A percentile compares a stretch with the other conserved stretches of the same genome.
Evolutionary conservation across 2,113 vertebrate species (phyloP).

Genomic region (Neomonachus schauinslandi): DNA sequence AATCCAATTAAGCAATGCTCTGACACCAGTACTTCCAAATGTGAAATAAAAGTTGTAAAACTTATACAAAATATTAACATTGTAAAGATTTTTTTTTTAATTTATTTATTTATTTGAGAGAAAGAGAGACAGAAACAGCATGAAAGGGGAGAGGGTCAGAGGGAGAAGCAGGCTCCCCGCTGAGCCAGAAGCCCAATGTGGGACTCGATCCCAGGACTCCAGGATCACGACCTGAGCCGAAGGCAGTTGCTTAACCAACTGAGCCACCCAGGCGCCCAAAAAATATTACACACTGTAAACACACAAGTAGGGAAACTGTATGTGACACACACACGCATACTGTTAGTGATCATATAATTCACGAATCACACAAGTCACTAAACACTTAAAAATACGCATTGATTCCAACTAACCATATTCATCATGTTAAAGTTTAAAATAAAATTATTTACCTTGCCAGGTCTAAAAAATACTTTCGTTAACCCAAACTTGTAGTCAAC

Average conservation of each 20-base stretch:
- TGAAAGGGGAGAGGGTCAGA: too few species aligned
- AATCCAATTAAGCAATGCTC: background rate
- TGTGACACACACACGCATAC: background rate
- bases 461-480: slow-evolving; percentile 98
- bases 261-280: too few species aligned
- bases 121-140: too few species aligned
- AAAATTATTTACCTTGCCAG: slow-evolving; percentile 94
- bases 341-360: background rate
- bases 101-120: too few species aligned
- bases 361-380: background rate
- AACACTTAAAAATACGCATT: slow-evolving; percentile 33
- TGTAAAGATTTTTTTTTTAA: background rate
- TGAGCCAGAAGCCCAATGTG: too few species aligned
- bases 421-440: slow-evolving; percentile 54
- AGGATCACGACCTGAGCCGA: too few species aligned
- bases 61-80: background rate
- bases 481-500: slow-evolving; percentile 98
- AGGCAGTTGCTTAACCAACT: too few species aligned
- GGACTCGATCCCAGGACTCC: too few species aligned
- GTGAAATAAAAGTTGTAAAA: background rate
- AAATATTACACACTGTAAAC: background rate
- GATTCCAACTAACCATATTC: background rate
- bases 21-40: slow-evolving; percentile 11
- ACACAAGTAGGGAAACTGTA: background rate
- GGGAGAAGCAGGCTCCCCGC: too few species aligned